Evolutionary conservation across 2,888 invertebrate species (phyloP), one percentile per base, ranked within the genome.

Genomic region (Machimus atricapillus): DNA sequence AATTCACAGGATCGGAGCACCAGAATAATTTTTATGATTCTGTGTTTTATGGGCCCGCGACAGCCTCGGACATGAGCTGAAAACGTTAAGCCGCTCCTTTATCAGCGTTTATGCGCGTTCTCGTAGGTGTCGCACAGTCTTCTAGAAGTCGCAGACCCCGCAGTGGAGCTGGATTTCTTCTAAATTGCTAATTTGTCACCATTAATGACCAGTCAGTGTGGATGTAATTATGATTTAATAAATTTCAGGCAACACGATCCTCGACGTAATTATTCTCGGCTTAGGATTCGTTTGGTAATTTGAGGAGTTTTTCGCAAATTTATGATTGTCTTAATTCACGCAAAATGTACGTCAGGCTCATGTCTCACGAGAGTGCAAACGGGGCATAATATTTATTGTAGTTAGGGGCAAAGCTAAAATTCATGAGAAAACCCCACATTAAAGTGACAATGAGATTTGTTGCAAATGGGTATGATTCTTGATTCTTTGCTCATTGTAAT

Each of bases 11-110:
- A 43, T 78, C 46, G 27, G 27, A 1, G 52, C 31, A 56, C 46
- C 46, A 81, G 56, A 56, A 81, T 81, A 81, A 81, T 81, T 81
- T 81, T 81, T 81, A 81, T 81, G 81, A 56, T 81, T 52, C 81
- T 52, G 56, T 81, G 52, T 81, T 81, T 81, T 81, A 81, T 81
- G 81, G 52, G 6, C 16, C 52, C 56, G 31, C 52, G 56, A 81
- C 52, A 81, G 34, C 23, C 16, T 56, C n/a, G 81, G 31, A 81
- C 81, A 81, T 52, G 81, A 56, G 52, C 81, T 23, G 52, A 81
- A 56, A 46, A 19, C 81, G 16, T 23, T 52, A 56, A 52, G 34
- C 81, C 81, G 46, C 81, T 81, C 56, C 81, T 81, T 23, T 56
- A 56, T 56, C 52, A 56, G 27, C 31, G 9, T 81, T 81, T 56